A percentile compares a stretch with the other conserved stretches of the same genome.
Conservation (phyloP, 2,797 vertebrate species). For the Acipenser transmontanus region DNA sequence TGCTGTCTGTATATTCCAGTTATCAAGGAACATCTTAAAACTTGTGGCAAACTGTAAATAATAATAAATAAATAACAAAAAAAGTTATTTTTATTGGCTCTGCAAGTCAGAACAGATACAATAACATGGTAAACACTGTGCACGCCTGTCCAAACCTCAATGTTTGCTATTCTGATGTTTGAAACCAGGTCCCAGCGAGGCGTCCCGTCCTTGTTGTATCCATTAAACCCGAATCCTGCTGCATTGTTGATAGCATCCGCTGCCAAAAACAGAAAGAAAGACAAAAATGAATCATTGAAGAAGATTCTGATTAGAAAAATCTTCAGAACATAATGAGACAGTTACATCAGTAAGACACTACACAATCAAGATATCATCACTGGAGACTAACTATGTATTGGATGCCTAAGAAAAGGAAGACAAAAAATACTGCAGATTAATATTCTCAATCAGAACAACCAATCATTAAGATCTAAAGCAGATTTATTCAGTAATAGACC, state of each 20-base stretch:
- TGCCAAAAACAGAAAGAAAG: slow-evolving; percentile 33
- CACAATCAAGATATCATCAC: no score
- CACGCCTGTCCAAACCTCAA: slow-evolving; percentile 68
- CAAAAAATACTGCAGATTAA: no score
- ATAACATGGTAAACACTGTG: background rate
- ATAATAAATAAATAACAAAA: background rate
- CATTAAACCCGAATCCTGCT: slow-evolving; percentile 93
- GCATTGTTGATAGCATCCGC: slow-evolving; percentile 97
- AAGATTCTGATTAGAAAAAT: no score
- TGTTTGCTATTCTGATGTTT: slow-evolving; percentile 87
- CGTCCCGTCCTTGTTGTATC: slow-evolving; percentile 81
- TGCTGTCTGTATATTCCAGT: slow-evolving; percentile 97
- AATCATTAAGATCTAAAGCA: no score
- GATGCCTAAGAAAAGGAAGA: no score
- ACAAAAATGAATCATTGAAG: no score
- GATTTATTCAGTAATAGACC: no score
- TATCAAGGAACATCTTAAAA: slow-evolving; percentile 97
- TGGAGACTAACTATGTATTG: no score
- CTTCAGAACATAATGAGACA: no score
- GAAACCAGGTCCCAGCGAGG: slow-evolving; percentile 88
- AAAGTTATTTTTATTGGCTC: slow-evolving; percentile 16
- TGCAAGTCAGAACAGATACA: background rate
- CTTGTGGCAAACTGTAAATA: slow-evolving; percentile 85
- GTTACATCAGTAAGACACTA: no score
- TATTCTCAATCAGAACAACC: no score